Evolutionary conservation across 2,888 invertebrate species (phyloP), one percentile per base, ranked within the genome.

Genomic region (Rhaphigaster nebulosa): DNA sequence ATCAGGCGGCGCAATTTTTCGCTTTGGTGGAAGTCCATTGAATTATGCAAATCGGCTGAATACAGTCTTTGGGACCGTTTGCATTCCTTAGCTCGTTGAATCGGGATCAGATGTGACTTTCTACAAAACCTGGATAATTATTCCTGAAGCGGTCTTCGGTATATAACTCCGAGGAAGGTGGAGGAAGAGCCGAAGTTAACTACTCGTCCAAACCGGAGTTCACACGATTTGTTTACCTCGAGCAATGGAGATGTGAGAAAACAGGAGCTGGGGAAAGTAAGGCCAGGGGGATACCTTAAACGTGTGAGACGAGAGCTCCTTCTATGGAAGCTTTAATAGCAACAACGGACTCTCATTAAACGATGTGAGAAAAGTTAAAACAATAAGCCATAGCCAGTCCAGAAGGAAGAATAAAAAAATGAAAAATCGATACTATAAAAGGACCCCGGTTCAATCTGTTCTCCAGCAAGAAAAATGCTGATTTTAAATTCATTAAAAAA

Each of bases 361-460:
- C 70, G 70, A 76, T 76, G 70, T 76, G 70, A 76, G 70, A 76
- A 76, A 76, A 76, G 12, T 76, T 76, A 76, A 76, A 76, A 76
- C 70, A 76, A 76, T 76, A 76, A 38, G 70, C 70, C 34, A 76
- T 76, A 76, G 34, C 70, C 8, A 20, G 34, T 34, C 23, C 70
- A 38, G 1, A 23, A 38, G 34, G 20, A 20, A 76, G 20, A 23
- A 38, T 23, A 76, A 76, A 76, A 34, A 38, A 76, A 76, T 38
- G 70, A 76, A 76, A 76, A 76, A 76, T 38, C 12, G 65, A 65
- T 23, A 20, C 38, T 5, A 70, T 34, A 70, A 70, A 34, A 29
- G 34, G 18, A 18, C 23, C 70, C 29, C 20, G 70, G 6, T 29
- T 29, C 5, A 70, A 70, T 70, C 34, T 18, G n/a, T n/a, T 10